Conservation (phyloP, 2,113 vertebrate genomes). For the Apteryx mantelli region DNA sequence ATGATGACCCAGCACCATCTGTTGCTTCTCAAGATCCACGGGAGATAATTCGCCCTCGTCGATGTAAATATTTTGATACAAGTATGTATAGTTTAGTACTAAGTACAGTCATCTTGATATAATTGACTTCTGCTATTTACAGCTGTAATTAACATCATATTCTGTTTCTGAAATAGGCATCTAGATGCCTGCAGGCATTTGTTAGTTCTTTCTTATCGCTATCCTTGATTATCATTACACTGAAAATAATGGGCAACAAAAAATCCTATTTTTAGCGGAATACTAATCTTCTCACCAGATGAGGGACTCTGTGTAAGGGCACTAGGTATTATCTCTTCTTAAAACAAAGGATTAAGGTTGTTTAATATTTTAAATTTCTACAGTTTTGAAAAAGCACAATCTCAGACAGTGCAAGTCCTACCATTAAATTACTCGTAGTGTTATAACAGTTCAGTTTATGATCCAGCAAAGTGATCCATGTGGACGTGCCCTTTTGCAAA, state of each 20-base stretch:
- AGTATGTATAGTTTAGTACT: slow-evolving; percentile 77
- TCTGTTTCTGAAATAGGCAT: neutral
- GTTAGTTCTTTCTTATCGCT: fast-evolving
- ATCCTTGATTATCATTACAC: neutral
- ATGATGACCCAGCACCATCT: slow-evolving; percentile 85
- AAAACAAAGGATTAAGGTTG: neutral
- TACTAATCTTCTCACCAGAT: neutral
- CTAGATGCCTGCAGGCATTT: neutral
- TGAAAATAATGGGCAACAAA: neutral
- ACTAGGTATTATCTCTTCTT: neutral
- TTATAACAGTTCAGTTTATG: neutral
- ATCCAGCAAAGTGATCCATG: neutral
- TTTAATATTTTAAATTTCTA: neutral
- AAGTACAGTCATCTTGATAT: neutral
- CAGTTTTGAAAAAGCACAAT: neutral
- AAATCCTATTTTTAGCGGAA: neutral
- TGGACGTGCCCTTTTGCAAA: neutral
- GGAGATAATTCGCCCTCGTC: slow-evolving; percentile 88
- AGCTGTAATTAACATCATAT: neutral
- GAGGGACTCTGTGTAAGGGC: neutral
- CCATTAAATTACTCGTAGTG: fast-evolving
- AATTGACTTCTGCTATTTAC: neutral
- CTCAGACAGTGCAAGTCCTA: neutral
- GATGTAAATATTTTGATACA: slow-evolving; percentile 93
- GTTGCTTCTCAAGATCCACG: slow-evolving; percentile 84